phyloP scores from a whole-genome alignment of 1,140 invertebrate genomes.

The Drosophila equinoxialis region DNA sequence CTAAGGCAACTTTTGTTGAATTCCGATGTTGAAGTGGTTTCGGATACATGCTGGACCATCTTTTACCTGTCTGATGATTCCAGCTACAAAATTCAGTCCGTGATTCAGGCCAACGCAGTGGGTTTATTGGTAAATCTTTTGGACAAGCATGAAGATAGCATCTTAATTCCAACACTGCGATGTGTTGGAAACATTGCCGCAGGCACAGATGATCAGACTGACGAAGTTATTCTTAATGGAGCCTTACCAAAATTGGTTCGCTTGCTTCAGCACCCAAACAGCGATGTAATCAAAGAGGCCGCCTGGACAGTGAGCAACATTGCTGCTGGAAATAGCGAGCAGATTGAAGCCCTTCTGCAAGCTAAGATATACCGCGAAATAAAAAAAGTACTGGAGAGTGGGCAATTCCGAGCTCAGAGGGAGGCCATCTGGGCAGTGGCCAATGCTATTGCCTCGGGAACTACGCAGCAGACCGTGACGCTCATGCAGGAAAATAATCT shows the following conservation, averaged over 20 bases:
- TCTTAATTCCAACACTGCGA: conserved; percentile 95
- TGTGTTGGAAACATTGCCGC: conserved; percentile 94
- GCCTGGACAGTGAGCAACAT: conserved; percentile 99
- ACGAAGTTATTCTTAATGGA: conserved; percentile 92
- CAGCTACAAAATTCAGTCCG: conserved; percentile 98
- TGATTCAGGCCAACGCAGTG: conserved; percentile 96
- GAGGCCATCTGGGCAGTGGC: conserved; percentile 99
- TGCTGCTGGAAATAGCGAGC: conserved; percentile 93
- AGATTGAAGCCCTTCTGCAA: conserved; percentile 97
- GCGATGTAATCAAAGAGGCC: conserved; percentile 93
- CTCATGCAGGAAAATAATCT: too few species aligned
- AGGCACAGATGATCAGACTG: conserved; percentile 93
- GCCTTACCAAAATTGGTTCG: conserved; percentile 88
- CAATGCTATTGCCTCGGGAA: conserved; percentile 97
- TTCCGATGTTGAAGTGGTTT: conserved; percentile 94
- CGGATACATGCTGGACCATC: conserved; percentile 97
- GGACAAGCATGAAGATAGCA: conserved; percentile 85
- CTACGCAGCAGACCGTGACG: conserved; percentile 89
- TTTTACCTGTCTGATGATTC: conserved; percentile 97
- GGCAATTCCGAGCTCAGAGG: conserved; percentile 98
- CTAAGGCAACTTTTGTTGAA: conserved; percentile 94
- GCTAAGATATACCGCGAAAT: conserved; percentile 84
- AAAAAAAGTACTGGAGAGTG: conserved; percentile 85
- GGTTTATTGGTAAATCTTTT: conserved; percentile 90
- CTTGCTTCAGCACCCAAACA: conserved; percentile 90